Conservation (phyloP, 2,888 invertebrate genomes). For the Cosmopolites sordidus region DNA sequence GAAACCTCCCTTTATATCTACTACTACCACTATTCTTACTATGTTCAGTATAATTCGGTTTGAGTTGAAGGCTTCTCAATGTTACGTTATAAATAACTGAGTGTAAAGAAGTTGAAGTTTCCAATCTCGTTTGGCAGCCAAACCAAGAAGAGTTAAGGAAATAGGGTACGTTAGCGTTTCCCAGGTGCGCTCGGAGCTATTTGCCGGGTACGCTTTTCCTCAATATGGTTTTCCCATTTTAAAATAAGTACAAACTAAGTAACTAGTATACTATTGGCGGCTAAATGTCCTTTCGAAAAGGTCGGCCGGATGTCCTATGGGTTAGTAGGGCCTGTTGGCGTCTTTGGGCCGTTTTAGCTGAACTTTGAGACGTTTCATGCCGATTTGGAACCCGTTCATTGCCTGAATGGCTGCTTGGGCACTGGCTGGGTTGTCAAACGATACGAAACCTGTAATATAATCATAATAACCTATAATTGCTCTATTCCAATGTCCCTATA, state of each 20-base stretch:
- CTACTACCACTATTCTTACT: slow-evolving; percentile 13
- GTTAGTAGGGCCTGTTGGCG: slow-evolving; percentile 96
- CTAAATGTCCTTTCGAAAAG: slow-evolving; percentile 31
- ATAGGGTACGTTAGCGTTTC: background rate
- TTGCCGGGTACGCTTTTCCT: slow-evolving; percentile 34
- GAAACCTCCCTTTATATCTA: background rate
- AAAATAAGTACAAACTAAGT: slow-evolving; percentile 32
- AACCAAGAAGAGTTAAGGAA: slow-evolving; percentile 5
- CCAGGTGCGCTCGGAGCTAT: slow-evolving; percentile 11
- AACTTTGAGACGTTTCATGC: slow-evolving; percentile 99
- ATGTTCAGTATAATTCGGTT: slow-evolving; percentile 23
- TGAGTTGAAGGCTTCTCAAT: slow-evolving; percentile 21
- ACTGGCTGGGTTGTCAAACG: slow-evolving; percentile 97
- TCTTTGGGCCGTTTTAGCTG: slow-evolving; percentile 99
- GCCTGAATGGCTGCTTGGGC: slow-evolving; percentile 98
- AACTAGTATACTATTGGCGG: slow-evolving; percentile 43
- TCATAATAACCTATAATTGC: too few relatives aligned
- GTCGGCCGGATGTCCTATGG: slow-evolving; percentile 40
- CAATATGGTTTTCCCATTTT: slow-evolving; percentile 6
- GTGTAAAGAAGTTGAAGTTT: too few relatives aligned
- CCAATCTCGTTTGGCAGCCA: slow-evolving; percentile 13
- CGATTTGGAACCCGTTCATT: slow-evolving; percentile 99
- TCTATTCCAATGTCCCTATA: too few relatives aligned
- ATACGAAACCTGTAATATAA: slow-evolving; percentile 84
- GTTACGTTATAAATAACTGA: background rate